Evolutionary conservation across 2,888 invertebrate genomes (phyloP).

Genomic region (Theretra japonica): DNA sequence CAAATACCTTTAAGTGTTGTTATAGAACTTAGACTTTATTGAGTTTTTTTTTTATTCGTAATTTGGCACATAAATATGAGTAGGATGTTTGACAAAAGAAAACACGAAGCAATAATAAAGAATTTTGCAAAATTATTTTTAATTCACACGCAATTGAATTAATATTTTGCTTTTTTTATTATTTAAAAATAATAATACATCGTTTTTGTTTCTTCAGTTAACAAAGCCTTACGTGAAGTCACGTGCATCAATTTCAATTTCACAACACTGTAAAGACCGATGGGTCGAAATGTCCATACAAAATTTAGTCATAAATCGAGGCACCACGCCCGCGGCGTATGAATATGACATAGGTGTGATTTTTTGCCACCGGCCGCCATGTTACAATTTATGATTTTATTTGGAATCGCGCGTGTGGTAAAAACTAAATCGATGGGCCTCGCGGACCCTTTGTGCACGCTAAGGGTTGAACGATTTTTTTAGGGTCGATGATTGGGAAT

Average conservation of each 20-base stretch:
- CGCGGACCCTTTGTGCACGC: slow-evolving; percentile 47
- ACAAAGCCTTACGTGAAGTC: not conserved
- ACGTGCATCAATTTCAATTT: slow-evolving; percentile 23
- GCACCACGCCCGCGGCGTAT: slow-evolving; percentile 59
- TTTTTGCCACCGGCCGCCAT: slow-evolving; percentile 71
- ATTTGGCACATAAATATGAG: too few species aligned
- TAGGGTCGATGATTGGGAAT: slow-evolving; percentile 43
- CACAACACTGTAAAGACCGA: slow-evolving; percentile 27
- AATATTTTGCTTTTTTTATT: too few species aligned
- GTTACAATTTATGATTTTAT: slow-evolving; percentile 79
- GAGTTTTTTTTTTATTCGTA: too few species aligned
- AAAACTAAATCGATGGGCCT: slow-evolving; percentile 76
- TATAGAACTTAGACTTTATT: too few species aligned
- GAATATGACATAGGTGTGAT: slow-evolving; percentile 65
- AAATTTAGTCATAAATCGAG: slow-evolving; percentile 78
- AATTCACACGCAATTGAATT: too few species aligned
- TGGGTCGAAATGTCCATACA: slow-evolving; percentile 38
- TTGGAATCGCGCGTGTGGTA: slow-evolving; percentile 68
- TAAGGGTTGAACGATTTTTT: slow-evolving; percentile 57
- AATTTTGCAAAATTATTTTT: too few species aligned
- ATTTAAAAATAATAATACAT: not conserved
- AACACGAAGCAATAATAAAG: too few species aligned
- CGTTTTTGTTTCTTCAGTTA: not conserved
- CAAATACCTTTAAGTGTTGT: not conserved
- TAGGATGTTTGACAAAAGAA: too few species aligned